Base-by-base conservation (phyloP, 2,797 vertebrate genomes). In the Oreonectes daqikongensis region DNA sequence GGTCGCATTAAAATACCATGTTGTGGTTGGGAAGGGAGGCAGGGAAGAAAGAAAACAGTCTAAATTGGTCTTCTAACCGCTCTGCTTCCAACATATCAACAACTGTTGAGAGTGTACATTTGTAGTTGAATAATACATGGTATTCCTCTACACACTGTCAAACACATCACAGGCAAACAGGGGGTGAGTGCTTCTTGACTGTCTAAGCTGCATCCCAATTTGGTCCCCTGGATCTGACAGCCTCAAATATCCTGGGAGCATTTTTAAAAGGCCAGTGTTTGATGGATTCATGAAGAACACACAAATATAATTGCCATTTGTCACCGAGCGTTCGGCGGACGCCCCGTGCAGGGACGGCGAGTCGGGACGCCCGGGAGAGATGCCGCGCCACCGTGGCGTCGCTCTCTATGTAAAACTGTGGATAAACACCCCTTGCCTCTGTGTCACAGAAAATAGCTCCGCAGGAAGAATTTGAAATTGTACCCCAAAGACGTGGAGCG, bases 281-380 rank as follows among this genome's bases (percentile, higher is more conserved):
- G 93, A 94, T 93, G 92, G 93, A 93, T 93, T 93, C 93, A 91
- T 90, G 90, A 93, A 93, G 93, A 94, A 94, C 93, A 94, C 92
- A 94, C 93, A 94, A 93, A 93, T 93, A 94, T 94, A 94, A 94
- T 94, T 94, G 93, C 93, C 93, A 94, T 94, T 94, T 94, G 93
- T 94, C 93, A 93, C 92, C 0, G 87, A 89, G 91, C 87, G 89
- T 92, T 93, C 87, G 88, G 90, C 75, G 85, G 72, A 88, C 83
- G 82, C 80, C 86, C 92, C 90, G 91, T 90, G 89, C 88, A 77
- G 92, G 91, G 93, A 90, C 86, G 67, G 5, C 72, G 84, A 77
- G 32, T 69, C 72, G 60, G 79, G 70, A 88, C 66, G 88, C 79
- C 89, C 67, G 83, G 83, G 89, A 91, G 90, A 91, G 86, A 69